Evolutionary conservation across 2,113 vertebrate species (phyloP).

Genomic region (Toxotes chatareus): DNA sequence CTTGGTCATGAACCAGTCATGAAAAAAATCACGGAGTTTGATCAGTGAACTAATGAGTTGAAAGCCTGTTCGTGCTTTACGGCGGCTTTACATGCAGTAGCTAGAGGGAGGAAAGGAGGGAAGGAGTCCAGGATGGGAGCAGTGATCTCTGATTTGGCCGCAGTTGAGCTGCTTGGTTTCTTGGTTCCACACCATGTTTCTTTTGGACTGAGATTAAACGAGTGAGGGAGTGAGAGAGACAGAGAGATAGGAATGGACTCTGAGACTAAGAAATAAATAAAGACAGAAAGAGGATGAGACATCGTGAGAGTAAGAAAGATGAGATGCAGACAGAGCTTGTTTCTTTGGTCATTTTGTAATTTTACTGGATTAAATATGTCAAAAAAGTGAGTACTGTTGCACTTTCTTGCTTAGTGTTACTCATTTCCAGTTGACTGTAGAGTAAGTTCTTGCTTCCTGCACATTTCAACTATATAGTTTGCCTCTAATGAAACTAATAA

Average conservation of each 20-base stretch:
- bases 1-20: conserved; percentile 9
- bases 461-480: background rate
- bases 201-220: conserved; percentile 71
- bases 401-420: background rate
- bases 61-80: conserved; percentile 30
- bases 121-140: conserved; percentile 52
- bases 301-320: background rate
- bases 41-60: conserved; percentile 31
- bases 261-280: conserved; percentile 18
- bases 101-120: conserved; percentile 36
- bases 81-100: conserved; percentile 30
- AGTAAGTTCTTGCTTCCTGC: background rate
- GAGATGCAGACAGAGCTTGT: background rate
- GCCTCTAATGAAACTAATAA: background rate
- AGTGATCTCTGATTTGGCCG: conserved; percentile 52
- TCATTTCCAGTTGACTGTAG: background rate
- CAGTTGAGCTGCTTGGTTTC: conserved; percentile 64
- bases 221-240: conserved; percentile 4
- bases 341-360: background rate
- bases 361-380: background rate
- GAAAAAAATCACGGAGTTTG: conserved; percentile 6
- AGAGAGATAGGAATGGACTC: conserved; percentile 42
- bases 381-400: background rate
- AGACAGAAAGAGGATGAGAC: background rate
- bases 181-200: conserved; percentile 74